Conservation (phyloP, 2,113 vertebrate species). For the Salvator merianae region DNA sequence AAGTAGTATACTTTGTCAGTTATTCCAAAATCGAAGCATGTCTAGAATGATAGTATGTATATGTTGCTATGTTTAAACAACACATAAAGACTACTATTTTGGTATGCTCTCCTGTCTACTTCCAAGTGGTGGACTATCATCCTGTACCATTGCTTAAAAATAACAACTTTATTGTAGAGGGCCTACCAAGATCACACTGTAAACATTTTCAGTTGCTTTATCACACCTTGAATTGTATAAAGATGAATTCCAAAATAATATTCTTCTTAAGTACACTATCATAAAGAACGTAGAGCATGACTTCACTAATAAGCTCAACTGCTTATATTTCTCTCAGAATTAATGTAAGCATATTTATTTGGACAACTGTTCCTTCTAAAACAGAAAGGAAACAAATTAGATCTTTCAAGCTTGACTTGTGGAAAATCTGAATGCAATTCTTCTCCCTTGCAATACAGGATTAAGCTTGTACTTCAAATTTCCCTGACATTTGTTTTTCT, state of each 20-base stretch:
- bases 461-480: slow-evolving; percentile 33
- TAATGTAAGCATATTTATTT: background rate
- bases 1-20: too few species aligned
- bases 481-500: slow-evolving; percentile 16
- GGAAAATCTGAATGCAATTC: background rate
- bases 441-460: background rate
- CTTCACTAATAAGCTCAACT: background rate
- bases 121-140: too few species aligned
- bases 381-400: background rate
- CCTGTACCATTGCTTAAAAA: too few species aligned
- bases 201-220: too few species aligned
- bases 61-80: too few species aligned
- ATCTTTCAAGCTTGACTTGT: background rate
- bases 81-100: too few species aligned
- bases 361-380: background rate
- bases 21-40: too few species aligned
- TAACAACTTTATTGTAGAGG: too few species aligned
- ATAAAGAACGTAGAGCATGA: background rate
- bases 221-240: background rate
- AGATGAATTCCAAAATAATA: background rate
- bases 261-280: too few species aligned
- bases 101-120: too few species aligned
- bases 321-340: background rate
- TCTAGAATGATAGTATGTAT: too few species aligned
- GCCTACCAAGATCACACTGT: too few species aligned